Percentiles rank a stretch among this genome's conserved stretches.
Evolutionary conservation across 1,140 invertebrate genomes (phyloP).

Genomic region (Glomeris maerens): DNA sequence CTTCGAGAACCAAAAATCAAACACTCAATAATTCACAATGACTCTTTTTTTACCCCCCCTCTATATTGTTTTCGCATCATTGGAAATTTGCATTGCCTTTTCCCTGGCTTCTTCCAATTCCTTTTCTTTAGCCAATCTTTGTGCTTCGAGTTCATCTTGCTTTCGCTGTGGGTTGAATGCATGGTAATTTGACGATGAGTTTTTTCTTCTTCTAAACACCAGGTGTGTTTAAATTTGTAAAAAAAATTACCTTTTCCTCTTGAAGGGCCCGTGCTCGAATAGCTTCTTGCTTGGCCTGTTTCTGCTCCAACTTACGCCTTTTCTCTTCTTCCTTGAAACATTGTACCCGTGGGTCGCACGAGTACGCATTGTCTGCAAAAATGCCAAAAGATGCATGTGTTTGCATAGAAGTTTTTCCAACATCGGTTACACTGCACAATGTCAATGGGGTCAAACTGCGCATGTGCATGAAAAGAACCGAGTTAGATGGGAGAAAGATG

Average conservation of each 20-base stretch:
- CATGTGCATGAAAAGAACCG: too few relatives aligned
- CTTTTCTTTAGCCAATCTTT: slow-evolving; percentile 50
- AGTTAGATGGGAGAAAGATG: too few relatives aligned
- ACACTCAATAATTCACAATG: too few relatives aligned
- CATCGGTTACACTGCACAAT: too few relatives aligned
- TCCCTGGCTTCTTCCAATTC: too few relatives aligned
- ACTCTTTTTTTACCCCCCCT: too few relatives aligned
- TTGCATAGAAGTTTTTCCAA: too few relatives aligned
- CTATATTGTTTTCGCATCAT: too few relatives aligned
- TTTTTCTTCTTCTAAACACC: slow-evolving; percentile 13
- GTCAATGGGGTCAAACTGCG: too few relatives aligned
- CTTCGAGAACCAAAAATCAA: slow-evolving; percentile 28
- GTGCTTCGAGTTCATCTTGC: slow-evolving; percentile 29
- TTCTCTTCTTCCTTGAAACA: slow-evolving; percentile 90
- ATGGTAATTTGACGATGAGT: not conserved
- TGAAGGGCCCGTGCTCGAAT: slow-evolving; percentile 65
- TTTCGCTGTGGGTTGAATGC: too few relatives aligned
- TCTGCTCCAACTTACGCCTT: slow-evolving; percentile 72
- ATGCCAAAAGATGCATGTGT: too few relatives aligned
- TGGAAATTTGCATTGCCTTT: too few relatives aligned
- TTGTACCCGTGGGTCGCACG: slow-evolving; percentile 76
- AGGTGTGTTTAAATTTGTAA: not conserved
- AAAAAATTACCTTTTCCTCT: slow-evolving; percentile 45
- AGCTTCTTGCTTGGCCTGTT: slow-evolving; percentile 79
- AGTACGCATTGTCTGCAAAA: slow-evolving; percentile 77